phyloP scores from a whole-genome alignment of 2,888 invertebrate species.

The Drosophila pseudotalamancana region DNA sequence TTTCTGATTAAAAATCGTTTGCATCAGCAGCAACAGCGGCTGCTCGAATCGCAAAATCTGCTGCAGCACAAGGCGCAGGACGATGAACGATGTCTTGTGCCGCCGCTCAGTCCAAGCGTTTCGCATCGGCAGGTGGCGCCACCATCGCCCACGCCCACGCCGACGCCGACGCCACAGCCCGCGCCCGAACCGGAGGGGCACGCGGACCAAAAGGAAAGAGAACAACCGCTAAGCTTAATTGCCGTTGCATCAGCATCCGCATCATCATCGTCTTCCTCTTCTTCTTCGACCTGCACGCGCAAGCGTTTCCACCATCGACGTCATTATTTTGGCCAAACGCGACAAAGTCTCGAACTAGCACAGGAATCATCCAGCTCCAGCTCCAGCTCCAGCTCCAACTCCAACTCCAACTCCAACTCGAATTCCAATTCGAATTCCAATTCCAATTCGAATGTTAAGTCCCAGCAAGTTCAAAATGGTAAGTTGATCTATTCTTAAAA shows the following conservation, averaged over 20 bases:
- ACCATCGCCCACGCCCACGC: slow-evolving; percentile 22
- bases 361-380: slow-evolving; percentile 16
- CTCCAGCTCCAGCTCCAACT: not conserved
- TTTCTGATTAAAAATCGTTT: slow-evolving; percentile 95
- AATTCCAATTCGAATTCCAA: slow-evolving; percentile 33
- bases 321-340: slow-evolving; percentile 78
- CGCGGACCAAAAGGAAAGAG: slow-evolving; percentile 8
- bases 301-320: slow-evolving; percentile 84
- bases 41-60: slow-evolving; percentile 93
- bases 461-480: slow-evolving; percentile 70
- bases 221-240: slow-evolving; percentile 70
- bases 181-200: slow-evolving; percentile 56
- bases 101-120: slow-evolving; percentile 86
- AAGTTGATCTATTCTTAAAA: slow-evolving; percentile 38
- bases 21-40: slow-evolving; percentile 94
- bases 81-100: slow-evolving; percentile 86
- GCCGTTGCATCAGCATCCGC: slow-evolving; percentile 29
- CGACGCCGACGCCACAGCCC: slow-evolving; percentile 31
- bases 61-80: slow-evolving; percentile 87
- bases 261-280: slow-evolving; percentile 34
- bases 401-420: too few relatives aligned
- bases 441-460: slow-evolving; percentile 28
- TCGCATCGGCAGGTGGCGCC: slow-evolving; percentile 9
- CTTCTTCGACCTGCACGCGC: too few relatives aligned
- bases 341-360: slow-evolving; percentile 57